Evolutionary conservation across 2,113 vertebrate genomes (phyloP).

Genomic region (Orientallactaga bullata): DNA sequence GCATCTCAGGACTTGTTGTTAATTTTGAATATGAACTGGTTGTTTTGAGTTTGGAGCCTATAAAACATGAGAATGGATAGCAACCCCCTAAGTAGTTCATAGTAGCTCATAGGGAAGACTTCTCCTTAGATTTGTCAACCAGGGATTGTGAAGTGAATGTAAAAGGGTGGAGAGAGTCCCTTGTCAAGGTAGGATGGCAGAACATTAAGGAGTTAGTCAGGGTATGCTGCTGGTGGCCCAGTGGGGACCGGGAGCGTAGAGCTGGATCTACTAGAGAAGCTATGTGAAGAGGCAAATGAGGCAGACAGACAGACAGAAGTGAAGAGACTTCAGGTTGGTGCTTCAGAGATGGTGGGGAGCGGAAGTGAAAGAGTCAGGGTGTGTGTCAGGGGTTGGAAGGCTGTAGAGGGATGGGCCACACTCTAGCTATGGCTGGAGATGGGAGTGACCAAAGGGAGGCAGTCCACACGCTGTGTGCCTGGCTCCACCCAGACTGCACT

Average conservation of each 20-base stretch:
- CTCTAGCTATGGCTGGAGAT: neutral
- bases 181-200: neutral
- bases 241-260: too few relatives aligned
- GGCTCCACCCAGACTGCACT: neutral
- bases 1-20: neutral
- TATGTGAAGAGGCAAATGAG: neutral
- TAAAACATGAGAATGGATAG: neutral
- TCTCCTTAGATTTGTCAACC: neutral
- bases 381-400: neutral
- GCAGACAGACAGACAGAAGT: rapidly evolving
- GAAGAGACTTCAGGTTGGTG: neutral
- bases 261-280: neutral
- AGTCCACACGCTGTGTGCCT: too few relatives aligned
- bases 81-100: rapidly evolving
- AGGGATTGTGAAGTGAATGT: rapidly evolving
- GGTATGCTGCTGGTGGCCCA: neutral
- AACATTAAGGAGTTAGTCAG: neutral
- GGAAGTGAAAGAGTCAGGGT: too few relatives aligned
- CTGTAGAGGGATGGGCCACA: neutral
- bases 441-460: neutral
- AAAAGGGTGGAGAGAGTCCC: too few relatives aligned
- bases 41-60: neutral
- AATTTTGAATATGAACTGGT: slow-evolving; percentile 35
- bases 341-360: neutral
- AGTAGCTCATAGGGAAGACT: rapidly evolving